phyloP scores from a whole-genome alignment of 2,888 invertebrate species.

The Tenthredo scrophulariae region DNA sequence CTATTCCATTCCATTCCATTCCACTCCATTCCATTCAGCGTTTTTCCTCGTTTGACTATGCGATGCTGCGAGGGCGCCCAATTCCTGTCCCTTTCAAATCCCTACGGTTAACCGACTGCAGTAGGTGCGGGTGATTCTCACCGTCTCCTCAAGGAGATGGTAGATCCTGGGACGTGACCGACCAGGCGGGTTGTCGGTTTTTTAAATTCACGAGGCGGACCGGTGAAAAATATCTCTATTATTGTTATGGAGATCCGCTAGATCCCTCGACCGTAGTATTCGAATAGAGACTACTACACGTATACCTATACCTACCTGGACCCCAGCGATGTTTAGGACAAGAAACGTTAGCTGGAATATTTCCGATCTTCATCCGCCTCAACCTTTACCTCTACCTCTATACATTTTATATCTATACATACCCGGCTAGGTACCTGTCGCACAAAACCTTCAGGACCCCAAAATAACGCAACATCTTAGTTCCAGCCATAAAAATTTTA shows the following conservation, averaged over 20 bases:
- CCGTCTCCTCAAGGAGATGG: not conserved
- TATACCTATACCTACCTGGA: constrained; percentile 22
- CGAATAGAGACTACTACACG: constrained; percentile 9
- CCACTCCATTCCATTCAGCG: constrained; percentile 11
- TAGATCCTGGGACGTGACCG: constrained; percentile 41
- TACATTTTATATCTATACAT: not conserved
- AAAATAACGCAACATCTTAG: constrained; percentile 32
- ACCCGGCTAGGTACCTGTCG: not conserved
- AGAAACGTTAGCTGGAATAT: constrained; percentile 24
- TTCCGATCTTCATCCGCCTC: constrained; percentile 22
- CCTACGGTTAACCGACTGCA: not conserved
- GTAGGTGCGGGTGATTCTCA: not conserved
- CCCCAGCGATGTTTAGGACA: constrained; percentile 30
- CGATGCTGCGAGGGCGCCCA: constrained; percentile 8
- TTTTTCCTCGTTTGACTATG: constrained; percentile 8
- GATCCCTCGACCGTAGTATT: not conserved
- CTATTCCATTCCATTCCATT: constrained; percentile 3
- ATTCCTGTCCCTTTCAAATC: constrained; percentile 37
- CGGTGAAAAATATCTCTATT: constrained; percentile 73
- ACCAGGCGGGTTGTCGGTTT: constrained; percentile 53
- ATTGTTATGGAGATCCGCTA: constrained; percentile 73
- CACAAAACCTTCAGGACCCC: not conserved
- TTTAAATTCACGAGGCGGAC: constrained; percentile 67
- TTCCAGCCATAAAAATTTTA: constrained; percentile 9
- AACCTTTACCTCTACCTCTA: constrained; percentile 10